Percentiles rank a stretch among this genome's conserved stretches.
Conservation (phyloP, 2,888 invertebrate genomes). For the Ectemnius cavifrons region DNA sequence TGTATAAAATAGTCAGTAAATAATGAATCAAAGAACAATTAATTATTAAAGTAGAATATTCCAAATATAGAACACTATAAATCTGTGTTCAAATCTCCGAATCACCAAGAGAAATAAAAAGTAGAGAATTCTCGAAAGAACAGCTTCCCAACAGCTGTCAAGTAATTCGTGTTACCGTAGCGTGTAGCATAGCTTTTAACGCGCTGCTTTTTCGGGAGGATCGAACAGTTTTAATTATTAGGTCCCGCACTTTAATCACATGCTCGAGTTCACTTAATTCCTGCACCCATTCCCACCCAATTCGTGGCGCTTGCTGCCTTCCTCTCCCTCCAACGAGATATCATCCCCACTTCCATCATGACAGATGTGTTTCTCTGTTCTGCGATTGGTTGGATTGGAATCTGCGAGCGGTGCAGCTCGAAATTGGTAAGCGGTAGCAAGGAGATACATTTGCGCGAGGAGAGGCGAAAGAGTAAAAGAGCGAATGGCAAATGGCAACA, state of each 20-base stretch:
- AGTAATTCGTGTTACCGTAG: not conserved
- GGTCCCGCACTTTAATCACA: not conserved
- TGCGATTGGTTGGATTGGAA: not conserved
- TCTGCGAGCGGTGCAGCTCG: not conserved
- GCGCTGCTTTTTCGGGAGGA: not conserved
- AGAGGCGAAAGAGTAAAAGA: constrained; percentile 11
- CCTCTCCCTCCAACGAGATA: no score
- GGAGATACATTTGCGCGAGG: constrained; percentile 15
- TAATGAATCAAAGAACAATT: no score
- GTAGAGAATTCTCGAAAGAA: not conserved
- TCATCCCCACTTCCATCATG: not conserved
- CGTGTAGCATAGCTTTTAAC: not conserved
- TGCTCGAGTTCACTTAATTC: not conserved
- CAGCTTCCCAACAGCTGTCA: not conserved
- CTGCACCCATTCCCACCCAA: not conserved
- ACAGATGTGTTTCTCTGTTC: not conserved
- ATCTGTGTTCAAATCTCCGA: not conserved
- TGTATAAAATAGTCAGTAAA: not conserved
- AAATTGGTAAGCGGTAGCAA: constrained; percentile 14
- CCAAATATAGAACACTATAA: not conserved
- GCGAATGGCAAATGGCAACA: constrained; percentile 6
- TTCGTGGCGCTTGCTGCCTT: no score
- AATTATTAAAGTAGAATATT: not conserved
- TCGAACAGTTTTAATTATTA: not conserved
- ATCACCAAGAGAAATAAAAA: not conserved